Conservation (phyloP, 53 echinoderm and acorn worm species). For the Mesocentrotus franciscanus region DNA sequence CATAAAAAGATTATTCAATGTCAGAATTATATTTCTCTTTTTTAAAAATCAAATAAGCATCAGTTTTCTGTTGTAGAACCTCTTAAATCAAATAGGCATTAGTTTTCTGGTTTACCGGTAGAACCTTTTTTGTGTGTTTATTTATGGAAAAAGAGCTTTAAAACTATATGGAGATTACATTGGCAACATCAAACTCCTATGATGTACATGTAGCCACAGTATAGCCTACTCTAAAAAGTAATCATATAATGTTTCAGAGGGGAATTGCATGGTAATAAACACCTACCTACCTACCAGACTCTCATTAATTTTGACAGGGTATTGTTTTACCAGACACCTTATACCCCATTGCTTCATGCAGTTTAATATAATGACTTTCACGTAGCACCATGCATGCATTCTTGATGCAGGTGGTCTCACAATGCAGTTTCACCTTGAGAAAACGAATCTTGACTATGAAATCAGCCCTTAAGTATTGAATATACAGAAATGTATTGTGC, state of each 20-base stretch:
- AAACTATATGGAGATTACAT: too few relatives aligned
- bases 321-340: slow-evolving; percentile 40
- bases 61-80: too few relatives aligned
- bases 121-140: too few relatives aligned
- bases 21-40: too few relatives aligned
- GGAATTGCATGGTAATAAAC: slow-evolving; percentile 27
- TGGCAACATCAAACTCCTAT: neutral
- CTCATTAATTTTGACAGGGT: slow-evolving; percentile 33
- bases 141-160: too few relatives aligned
- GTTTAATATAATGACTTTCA: slow-evolving; percentile 32
- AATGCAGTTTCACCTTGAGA: neutral
- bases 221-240: neutral
- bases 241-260: neutral
- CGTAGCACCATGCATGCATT: neutral
- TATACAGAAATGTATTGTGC: neutral
- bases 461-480: neutral
- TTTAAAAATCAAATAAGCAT: too few relatives aligned
- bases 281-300: slow-evolving; percentile 18
- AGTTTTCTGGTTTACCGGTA: too few relatives aligned
- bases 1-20: neutral
- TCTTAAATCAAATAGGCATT: too few relatives aligned
- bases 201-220: too few relatives aligned
- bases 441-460: neutral
- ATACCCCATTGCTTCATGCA: neutral
- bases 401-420: slow-evolving; percentile 14